Evolutionary conservation across 64 coral and sea anemone genomes (phyloP).

Genomic region (Exaiptasia diaphana): DNA sequence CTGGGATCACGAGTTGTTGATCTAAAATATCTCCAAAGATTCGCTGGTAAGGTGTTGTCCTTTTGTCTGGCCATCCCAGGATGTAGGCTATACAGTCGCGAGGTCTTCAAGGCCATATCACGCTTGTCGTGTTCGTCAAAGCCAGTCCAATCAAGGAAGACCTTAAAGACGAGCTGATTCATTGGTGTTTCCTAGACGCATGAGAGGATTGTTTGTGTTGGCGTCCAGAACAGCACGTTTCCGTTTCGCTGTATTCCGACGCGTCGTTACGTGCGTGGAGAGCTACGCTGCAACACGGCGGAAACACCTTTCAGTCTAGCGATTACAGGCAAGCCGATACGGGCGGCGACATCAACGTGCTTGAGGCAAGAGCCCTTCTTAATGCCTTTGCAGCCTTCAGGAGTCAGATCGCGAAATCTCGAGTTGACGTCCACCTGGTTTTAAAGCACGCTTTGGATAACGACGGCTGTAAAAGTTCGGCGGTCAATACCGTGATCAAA

Average conservation of each 20-base stretch:
- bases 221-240: background rate
- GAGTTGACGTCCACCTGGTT: slow-evolving; percentile 4
- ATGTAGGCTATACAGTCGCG: background rate
- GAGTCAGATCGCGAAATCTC: background rate
- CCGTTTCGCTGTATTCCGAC: slow-evolving; percentile 4
- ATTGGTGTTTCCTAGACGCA: slow-evolving; percentile 18
- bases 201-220: background rate
- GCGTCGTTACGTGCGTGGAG: slow-evolving; percentile 9
- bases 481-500: background rate
- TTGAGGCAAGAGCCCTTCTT: slow-evolving; percentile 3
- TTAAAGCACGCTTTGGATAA: background rate
- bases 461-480: background rate
- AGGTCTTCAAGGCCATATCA: slow-evolving; percentile 14
- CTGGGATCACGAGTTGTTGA: background rate
- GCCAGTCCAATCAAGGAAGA: background rate
- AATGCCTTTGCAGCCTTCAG: background rate
- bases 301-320: background rate
- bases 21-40: background rate
- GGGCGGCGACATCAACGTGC: background rate
- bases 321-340: background rate
- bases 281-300: background rate
- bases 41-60: background rate
- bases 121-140: background rate
- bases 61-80: background rate
- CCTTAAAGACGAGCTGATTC: background rate